phyloP scores from a whole-genome alignment of 2,113 vertebrate genomes.

The Hypomesus transpacificus region DNA sequence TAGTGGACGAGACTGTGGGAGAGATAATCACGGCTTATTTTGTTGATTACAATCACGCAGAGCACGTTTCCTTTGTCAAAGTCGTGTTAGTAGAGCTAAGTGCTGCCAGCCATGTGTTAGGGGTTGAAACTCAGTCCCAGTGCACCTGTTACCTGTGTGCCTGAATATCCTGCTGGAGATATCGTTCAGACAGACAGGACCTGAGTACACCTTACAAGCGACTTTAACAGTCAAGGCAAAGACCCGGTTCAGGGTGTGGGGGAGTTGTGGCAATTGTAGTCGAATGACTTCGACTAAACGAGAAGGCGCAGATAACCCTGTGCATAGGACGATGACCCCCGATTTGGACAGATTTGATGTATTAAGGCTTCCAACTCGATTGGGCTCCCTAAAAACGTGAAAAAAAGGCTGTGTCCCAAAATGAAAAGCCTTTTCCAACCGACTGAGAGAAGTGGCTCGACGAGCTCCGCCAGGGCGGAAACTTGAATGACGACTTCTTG shows the following conservation, averaged over 20 bases:
- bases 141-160: constrained; percentile 39
- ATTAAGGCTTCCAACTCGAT: too few relatives aligned
- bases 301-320: too few relatives aligned
- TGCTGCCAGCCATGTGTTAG: background rate
- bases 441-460: constrained; percentile 64
- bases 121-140: constrained; percentile 27
- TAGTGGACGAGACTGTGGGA: background rate
- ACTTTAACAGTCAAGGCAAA: background rate
- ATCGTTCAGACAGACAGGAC: background rate
- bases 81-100: background rate
- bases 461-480: constrained; percentile 54
- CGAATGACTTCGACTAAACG: background rate
- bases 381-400: too few relatives aligned
- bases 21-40: background rate
- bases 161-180: constrained; percentile 6
- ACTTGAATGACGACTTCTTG: constrained; percentile 77
- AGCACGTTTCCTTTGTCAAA: background rate
- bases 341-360: too few relatives aligned
- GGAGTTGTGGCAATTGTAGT: background rate
- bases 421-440: constrained; percentile 16
- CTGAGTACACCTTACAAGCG: background rate
- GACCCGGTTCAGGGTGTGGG: background rate
- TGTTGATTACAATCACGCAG: background rate
- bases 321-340: too few relatives aligned
- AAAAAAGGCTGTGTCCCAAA: too few relatives aligned